Evolutionary conservation across 2,888 invertebrate genomes (phyloP), one percentile per base, ranked within the genome.

Genomic region (Hydraecia micacea): DNA sequence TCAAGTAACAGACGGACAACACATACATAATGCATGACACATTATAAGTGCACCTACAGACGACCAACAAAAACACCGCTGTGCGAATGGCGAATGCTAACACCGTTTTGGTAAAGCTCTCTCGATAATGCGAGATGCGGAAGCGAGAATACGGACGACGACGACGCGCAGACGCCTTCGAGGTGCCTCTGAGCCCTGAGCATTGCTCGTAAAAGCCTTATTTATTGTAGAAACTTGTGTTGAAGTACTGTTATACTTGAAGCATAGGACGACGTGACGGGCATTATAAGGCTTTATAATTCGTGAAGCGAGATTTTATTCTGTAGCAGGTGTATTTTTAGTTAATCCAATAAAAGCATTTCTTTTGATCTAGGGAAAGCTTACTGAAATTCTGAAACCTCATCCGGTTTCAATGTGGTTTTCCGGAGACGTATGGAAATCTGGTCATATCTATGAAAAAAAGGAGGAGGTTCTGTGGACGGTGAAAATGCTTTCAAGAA

Each of bases 21-120:
- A 79, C 81, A 85, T 86, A 94, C 93, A 92, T 95, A 93, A 95
- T 95, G 93, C 94, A 95, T 92, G 87, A 79, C 89, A 85, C 90
- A 90, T 88, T 90, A 89, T 89, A 90, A 84, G 85, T 88, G 81
- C 85, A 86, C 86, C 86, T 87, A 87, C 75, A 85, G 88, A 80
- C 85, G 73, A 72, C 77, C 79, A 63, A 86, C 85, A 87, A 88
- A 89, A 87, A 89, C 81, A 77, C 77, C 73, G 76, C 86, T 42
- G 58, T 58, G 74, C 76, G 85, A 80, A 49, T 69, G 25, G 49
- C 55, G 92, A 93, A 94, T 93, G 90, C 90, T 92, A 93, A 93
- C 89, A 86, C 91, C 87, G 81, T 90, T 93, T 92, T 90, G 92
- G 92, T 91, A 87, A 91, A 90, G 89, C 89, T 91, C 88, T 89